A percentile compares a stretch with the other conserved stretches of the same genome.
Conservation (phyloP, 2,888 invertebrate genomes). For the Amphipyra tragopoginis region DNA sequence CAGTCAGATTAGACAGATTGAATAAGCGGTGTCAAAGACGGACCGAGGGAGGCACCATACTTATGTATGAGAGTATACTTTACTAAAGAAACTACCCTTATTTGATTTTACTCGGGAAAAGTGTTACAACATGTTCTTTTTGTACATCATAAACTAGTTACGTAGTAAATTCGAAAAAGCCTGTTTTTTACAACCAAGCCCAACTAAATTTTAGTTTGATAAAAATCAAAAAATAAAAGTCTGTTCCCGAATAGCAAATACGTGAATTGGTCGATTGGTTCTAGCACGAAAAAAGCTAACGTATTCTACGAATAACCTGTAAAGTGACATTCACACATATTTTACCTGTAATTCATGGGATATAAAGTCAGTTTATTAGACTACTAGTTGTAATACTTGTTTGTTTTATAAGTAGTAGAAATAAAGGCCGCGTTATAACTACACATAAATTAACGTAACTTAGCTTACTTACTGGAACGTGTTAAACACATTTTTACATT, state of each 20-base stretch:
- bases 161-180: neutral
- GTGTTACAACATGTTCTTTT: neutral
- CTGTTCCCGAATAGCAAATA: conserved; percentile 29
- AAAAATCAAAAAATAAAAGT: conserved; percentile 24
- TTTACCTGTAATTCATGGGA: neutral
- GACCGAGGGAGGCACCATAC: conserved; percentile 1
- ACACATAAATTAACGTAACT: conserved; percentile 52
- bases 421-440: conserved; percentile 45
- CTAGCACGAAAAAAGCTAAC: conserved; percentile 20
- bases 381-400: conserved; percentile 27
- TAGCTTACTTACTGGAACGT: conserved; percentile 52
- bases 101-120: conserved; percentile 36
- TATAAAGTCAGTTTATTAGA: conserved; percentile 8
- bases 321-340: conserved; percentile 2
- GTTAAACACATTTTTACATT: conserved; percentile 54
- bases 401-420: conserved; percentile 33
- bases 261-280: conserved; percentile 40
- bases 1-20: conserved; percentile 48
- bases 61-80: conserved; percentile 2
- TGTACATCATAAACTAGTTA: neutral
- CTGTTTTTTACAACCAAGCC: conserved; percentile 1
- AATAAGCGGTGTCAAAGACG: conserved; percentile 47
- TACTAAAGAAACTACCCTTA: conserved; percentile 25
- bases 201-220: conserved; percentile 3
- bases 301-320: conserved; percentile 3